phyloP scores from a whole-genome alignment of 2,888 invertebrate species.

The Ctenicera cuprea region DNA sequence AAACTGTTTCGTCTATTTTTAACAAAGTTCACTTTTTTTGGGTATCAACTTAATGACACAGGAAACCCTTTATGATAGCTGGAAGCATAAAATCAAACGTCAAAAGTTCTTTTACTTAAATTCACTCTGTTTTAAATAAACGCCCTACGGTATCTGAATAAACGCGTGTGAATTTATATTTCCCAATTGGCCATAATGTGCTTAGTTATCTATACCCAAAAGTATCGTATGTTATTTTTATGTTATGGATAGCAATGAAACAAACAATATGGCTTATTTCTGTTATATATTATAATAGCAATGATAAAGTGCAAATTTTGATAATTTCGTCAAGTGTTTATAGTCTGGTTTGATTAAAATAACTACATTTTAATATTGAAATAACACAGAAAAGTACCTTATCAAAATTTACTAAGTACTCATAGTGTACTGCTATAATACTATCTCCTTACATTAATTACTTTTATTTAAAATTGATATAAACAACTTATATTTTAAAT shows the following conservation, averaged over 20 bases:
- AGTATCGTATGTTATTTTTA: neutral
- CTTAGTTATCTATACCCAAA: neutral
- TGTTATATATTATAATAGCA: neutral
- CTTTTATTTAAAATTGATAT: no score
- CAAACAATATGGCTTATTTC: slow-evolving; percentile 6
- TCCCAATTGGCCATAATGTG: slow-evolving; percentile 4
- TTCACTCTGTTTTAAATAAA: neutral
- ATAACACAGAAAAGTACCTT: no score
- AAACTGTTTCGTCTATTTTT: slow-evolving; percentile 9
- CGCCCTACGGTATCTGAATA: neutral
- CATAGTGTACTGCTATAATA: no score
- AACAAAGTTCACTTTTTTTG: neutral
- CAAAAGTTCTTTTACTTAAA: slow-evolving; percentile 6
- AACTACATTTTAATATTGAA: no score
- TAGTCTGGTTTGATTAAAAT: no score
- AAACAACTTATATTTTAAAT: no score
- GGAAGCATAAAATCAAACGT: neutral
- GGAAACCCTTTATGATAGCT: neutral
- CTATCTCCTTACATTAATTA: no score
- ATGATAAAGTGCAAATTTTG: no score
- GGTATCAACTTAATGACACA: neutral
- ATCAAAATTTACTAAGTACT: no score
- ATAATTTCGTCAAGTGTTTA: no score
- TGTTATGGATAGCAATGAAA: neutral
- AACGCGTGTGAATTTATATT: slow-evolving; percentile 5